phyloP scores from a whole-genome alignment of 2,113 vertebrate genomes.

The Dascyllus trimaculatus region DNA sequence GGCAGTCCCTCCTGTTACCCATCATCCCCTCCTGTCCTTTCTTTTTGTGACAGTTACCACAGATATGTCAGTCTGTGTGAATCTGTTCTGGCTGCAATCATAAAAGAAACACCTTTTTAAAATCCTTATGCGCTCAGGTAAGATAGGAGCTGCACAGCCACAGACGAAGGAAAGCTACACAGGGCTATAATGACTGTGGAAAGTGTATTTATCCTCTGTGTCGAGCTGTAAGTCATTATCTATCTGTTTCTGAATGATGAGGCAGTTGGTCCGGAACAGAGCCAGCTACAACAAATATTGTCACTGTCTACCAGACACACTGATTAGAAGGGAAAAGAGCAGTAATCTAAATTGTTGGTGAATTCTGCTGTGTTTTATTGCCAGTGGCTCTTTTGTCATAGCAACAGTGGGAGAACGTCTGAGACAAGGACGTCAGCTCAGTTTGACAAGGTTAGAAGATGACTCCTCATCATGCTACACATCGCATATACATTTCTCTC shows the following conservation, averaged over 20 bases:
- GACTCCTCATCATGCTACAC: neutral
- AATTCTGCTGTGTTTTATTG: slow-evolving; percentile 13
- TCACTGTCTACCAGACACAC: slow-evolving; percentile 10
- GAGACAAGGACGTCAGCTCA: neutral
- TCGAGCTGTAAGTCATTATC: slow-evolving; percentile 5
- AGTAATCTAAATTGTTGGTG: neutral
- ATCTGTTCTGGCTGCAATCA: neutral
- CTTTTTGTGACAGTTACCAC: slow-evolving; percentile 19
- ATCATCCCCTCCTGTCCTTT: slow-evolving; percentile 29
- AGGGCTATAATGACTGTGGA: neutral
- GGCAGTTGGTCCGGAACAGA: slow-evolving; percentile 10
- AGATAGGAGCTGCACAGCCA: neutral
- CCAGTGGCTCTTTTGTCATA: neutral
- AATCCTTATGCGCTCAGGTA: neutral
- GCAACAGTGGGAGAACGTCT: neutral
- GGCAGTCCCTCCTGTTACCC: slow-evolving; percentile 15
- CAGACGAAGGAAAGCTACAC: neutral
- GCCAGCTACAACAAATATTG: neutral
- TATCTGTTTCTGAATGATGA: slow-evolving; percentile 4
- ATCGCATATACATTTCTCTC: neutral
- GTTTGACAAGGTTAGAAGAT: neutral
- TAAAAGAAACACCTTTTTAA: neutral
- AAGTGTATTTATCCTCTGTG: neutral
- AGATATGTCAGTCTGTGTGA: slow-evolving; percentile 25
- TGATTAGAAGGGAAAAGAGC: neutral